These are phyloP conservation scores for Leptura quadrifasciata DNA, from an alignment of 2,888 invertebrate species.

Conservation along the genomic window DNA sequence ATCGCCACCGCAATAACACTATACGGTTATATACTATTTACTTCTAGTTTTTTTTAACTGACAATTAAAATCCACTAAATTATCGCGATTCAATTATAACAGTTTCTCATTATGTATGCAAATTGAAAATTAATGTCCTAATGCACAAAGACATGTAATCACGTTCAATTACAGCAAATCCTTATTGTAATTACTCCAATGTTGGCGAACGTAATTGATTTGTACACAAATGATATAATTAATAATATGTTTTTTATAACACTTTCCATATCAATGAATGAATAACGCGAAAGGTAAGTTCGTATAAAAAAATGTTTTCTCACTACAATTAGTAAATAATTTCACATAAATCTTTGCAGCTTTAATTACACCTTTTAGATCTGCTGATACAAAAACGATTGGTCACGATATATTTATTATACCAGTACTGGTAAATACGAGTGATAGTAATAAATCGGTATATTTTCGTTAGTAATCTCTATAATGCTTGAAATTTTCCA, in stretches of 20 bases:
- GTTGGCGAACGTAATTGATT: constrained; percentile 13
- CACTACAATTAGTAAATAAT: constrained; percentile 13
- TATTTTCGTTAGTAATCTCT: too few species aligned
- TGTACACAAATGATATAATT: not conserved
- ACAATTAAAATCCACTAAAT: constrained; percentile 6
- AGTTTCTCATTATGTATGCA: constrained; percentile 30
- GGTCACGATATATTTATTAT: too few species aligned
- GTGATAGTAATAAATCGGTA: too few species aligned
- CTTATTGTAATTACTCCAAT: constrained; percentile 21
- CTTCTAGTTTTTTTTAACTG: not conserved
- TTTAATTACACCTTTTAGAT: not conserved
- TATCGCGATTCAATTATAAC: not conserved
- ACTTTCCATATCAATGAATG: constrained; percentile 8
- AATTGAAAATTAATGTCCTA: constrained; percentile 39
- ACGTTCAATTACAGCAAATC: constrained; percentile 37
- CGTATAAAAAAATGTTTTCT: constrained; percentile 12
- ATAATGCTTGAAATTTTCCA: too few species aligned
- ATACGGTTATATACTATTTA: not conserved
- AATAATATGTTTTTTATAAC: constrained; percentile 1
- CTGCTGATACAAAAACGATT: too few species aligned
- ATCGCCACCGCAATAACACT: not conserved
- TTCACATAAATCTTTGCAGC: constrained; percentile 4
- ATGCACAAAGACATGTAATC: constrained; percentile 31
- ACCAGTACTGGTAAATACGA: too few species aligned
- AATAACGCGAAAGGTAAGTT: not conserved